Evolutionary conservation across 2,888 invertebrate genomes (phyloP).

Genomic region (Mesorhabditis spiculigera): DNA sequence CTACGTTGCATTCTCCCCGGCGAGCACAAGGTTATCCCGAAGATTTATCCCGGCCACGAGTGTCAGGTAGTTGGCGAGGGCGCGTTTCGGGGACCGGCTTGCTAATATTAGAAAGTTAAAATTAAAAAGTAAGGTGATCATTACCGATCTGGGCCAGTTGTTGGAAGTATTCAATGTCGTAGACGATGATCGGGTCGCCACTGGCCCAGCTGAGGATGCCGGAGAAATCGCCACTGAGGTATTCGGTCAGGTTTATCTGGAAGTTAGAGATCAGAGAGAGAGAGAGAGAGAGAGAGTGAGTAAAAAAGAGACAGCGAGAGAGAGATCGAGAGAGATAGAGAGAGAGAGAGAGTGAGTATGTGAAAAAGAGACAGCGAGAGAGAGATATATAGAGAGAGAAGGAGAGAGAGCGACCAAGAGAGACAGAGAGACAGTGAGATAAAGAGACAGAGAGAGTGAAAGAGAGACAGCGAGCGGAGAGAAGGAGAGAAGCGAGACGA

Average conservation of each 20-base stretch:
- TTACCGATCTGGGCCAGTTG: conserved; percentile 7
- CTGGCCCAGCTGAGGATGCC: conserved; percentile 29
- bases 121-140: too few species aligned
- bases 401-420: too few species aligned
- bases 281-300: too few species aligned
- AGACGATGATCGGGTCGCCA: conserved; percentile 20
- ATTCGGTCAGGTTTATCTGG: conserved; percentile 25
- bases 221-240: conserved; percentile 30
- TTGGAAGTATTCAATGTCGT: conserved; percentile 10
- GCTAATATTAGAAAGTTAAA: background rate
- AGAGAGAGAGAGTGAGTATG: too few species aligned
- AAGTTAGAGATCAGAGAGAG: conserved; percentile 5
- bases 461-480: too few species aligned
- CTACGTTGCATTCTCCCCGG: conserved; percentile 5
- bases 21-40: background rate
- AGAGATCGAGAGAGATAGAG: too few species aligned
- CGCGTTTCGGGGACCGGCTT: background rate
- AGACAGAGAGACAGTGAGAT: too few species aligned
- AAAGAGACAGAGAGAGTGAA: too few species aligned
- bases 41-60: conserved; percentile 8
- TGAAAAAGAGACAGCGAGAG: too few species aligned
- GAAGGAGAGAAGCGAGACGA: too few species aligned
- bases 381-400: too few species aligned
- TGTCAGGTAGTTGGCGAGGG: conserved; percentile 12
- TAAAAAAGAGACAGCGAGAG: too few species aligned